Conservation (phyloP, 2,113 vertebrate species). For the Mungos mungo region DNA sequence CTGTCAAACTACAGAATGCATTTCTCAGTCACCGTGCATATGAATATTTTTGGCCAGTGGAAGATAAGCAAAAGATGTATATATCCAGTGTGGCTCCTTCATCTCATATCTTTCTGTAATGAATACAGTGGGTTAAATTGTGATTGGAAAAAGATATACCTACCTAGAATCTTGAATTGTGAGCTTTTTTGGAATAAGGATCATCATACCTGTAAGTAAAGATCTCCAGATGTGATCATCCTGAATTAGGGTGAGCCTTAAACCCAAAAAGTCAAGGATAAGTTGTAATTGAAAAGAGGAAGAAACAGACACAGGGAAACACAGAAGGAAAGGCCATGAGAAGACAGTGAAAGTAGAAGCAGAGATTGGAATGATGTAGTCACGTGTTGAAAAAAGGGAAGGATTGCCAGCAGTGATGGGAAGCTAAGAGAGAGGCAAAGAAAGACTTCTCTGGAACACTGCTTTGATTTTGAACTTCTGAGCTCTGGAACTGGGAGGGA, state of each 20-base stretch:
- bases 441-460: not conserved
- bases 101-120: not conserved
- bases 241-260: not conserved
- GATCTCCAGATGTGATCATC: not conserved
- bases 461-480: not conserved
- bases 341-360: not conserved
- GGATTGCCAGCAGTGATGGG: not conserved
- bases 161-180: not conserved
- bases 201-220: not conserved
- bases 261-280: not conserved
- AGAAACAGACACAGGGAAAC: not conserved
- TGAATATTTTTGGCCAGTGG: not conserved
- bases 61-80: not conserved
- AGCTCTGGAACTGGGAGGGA: not conserved
- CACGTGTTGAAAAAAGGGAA: not conserved
- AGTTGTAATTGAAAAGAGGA: not conserved
- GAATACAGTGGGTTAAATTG: not conserved
- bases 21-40: not conserved
- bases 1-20: not conserved
- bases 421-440: not conserved
- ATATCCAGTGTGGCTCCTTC: not conserved
- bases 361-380: not conserved
- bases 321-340: not conserved
- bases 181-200: not conserved
- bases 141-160: not conserved